These are phyloP conservation scores for Tetragonisca angustula DNA, from an alignment of 2,888 invertebrate genomes.

Conservation along the genomic window DNA sequence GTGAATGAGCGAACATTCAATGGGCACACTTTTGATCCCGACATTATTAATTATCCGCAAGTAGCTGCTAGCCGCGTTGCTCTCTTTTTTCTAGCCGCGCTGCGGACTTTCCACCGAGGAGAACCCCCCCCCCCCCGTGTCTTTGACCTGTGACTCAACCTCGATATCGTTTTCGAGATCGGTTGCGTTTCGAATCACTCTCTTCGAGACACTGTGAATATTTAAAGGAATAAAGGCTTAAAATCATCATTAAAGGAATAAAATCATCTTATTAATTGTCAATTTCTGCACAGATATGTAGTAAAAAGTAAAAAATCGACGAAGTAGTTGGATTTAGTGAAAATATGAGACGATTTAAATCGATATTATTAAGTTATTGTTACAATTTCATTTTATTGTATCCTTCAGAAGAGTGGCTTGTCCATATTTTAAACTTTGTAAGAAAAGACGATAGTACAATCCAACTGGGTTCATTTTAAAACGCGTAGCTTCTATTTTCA, in stretches of 20 bases:
- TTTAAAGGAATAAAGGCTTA: not conserved
- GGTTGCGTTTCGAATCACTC: not conserved
- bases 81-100: constrained; percentile 46
- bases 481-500: too few species aligned
- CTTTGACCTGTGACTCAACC: constrained; percentile 54
- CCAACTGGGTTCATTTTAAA: too few species aligned
- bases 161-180: constrained; percentile 4
- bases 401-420: too few species aligned
- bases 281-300: not conserved
- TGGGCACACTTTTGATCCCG: constrained; percentile 75
- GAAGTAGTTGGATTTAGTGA: not conserved
- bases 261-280: not conserved
- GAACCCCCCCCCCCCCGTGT: constrained; percentile 27
- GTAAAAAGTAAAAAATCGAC: not conserved
- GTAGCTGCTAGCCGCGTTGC: constrained; percentile 69
- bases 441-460: too few species aligned
- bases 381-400: too few species aligned
- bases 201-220: not conserved
- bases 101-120: constrained; percentile 28
- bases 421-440: too few species aligned
- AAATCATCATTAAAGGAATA: too few species aligned
- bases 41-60: constrained; percentile 75
- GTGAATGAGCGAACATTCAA: constrained; percentile 75
- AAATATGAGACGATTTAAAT: not conserved
- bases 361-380: too few species aligned